Evolutionary conservation across 2,113 vertebrate species (phyloP).

Genomic region (Dromiciops gliroides): DNA sequence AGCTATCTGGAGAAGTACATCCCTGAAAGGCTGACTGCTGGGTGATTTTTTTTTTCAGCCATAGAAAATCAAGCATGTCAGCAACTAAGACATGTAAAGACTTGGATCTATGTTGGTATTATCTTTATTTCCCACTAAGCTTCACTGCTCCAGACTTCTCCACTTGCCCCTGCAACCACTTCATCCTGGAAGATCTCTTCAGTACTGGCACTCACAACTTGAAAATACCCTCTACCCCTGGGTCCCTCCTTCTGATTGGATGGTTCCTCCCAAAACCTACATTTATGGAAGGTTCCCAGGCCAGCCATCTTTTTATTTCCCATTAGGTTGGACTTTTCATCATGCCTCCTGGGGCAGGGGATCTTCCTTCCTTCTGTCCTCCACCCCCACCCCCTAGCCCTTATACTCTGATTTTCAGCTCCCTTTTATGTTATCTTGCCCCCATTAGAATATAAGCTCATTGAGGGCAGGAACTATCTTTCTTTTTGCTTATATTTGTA

Average conservation of each 20-base stretch:
- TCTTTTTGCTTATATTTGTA: background rate
- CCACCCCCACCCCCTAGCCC: too few species aligned
- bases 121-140: too few species aligned
- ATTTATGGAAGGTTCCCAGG: background rate
- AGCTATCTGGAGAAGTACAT: background rate
- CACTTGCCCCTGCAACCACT: background rate
- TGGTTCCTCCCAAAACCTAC: background rate
- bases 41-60: background rate
- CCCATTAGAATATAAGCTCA: background rate
- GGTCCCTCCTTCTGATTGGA: background rate
- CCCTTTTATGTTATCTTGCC: background rate
- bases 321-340: background rate
- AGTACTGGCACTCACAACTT: background rate
- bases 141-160: background rate
- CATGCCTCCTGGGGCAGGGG: background rate
- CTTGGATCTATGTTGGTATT: background rate
- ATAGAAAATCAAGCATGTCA: background rate
- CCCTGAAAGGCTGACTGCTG: background rate
- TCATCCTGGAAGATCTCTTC: background rate
- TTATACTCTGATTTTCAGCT: too few species aligned
- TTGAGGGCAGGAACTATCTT: too few species aligned
- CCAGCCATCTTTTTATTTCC: background rate
- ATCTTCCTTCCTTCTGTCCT: background rate
- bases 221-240: background rate
- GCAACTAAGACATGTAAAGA: background rate